Evolutionary conservation across 2,113 vertebrate species (phyloP).

Genomic region (Phalacrocorax aristotelis): DNA sequence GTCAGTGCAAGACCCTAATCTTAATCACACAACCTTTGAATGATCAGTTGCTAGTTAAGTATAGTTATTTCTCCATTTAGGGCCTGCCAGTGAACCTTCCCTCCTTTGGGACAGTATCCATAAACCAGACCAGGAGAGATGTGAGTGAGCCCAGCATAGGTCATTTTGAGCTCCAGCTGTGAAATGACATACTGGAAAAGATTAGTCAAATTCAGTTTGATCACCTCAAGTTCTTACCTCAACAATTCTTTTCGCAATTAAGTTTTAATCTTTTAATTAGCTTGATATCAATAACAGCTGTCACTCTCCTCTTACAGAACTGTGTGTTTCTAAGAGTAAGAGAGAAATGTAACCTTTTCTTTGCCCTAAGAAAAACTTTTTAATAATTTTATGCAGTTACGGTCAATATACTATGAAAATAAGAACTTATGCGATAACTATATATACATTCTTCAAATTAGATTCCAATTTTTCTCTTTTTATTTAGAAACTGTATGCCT

Average conservation of each 20-base stretch:
- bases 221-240: background rate
- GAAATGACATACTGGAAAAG: background rate
- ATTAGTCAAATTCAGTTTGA: background rate
- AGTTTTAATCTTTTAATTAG: background rate
- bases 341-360: background rate
- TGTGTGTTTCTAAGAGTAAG: background rate
- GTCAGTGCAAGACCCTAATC: background rate
- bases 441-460: background rate
- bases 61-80: background rate
- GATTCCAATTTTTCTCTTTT: background rate
- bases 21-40: background rate
- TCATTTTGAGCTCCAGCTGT: background rate
- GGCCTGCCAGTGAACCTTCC: background rate
- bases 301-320: background rate
- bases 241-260: background rate
- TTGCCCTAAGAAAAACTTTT: background rate
- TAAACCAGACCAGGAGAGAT: background rate
- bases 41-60: background rate
- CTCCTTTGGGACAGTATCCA: background rate
- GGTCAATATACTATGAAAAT: background rate
- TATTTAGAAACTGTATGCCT: slow-evolving; percentile 51
- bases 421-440: background rate
- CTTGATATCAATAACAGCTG: background rate
- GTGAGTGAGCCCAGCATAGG: background rate
- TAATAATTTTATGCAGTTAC: background rate